Percentiles rank a stretch among this genome's conserved stretches.
Conservation (phyloP, 2,113 vertebrate genomes). For the Otus sunia region DNA sequence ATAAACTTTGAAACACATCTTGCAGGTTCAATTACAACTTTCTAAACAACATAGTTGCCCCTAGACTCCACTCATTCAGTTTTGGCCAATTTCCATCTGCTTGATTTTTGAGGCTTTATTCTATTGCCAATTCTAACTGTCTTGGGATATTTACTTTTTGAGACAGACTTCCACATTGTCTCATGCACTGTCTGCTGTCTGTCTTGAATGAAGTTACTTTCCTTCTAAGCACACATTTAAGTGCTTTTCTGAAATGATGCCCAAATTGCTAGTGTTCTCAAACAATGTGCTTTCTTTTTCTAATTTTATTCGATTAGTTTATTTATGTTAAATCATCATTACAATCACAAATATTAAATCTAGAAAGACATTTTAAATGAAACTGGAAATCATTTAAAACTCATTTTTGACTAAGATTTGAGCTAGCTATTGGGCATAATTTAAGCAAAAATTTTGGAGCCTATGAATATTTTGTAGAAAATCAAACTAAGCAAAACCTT, state of each 20-base stretch:
- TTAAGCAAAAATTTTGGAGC: not conserved
- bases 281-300: not conserved
- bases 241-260: constrained; percentile 61
- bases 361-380: not conserved
- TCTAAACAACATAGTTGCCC: not conserved
- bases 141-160: constrained; percentile 29
- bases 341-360: not conserved
- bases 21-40: not conserved
- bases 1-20: not conserved
- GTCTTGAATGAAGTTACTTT: not conserved
- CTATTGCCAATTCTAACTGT: constrained; percentile 22
- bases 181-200: constrained; percentile 26
- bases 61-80: not conserved
- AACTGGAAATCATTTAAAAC: not conserved
- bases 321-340: not conserved
- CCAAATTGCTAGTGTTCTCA: constrained; percentile 6
- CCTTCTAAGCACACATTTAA: constrained; percentile 17
- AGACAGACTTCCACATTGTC: constrained; percentile 29
- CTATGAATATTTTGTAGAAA: not conserved
- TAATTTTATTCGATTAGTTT: not conserved
- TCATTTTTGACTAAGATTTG: not conserved
- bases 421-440: not conserved
- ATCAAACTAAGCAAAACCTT: not conserved
- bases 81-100: not conserved
- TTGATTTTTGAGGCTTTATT: constrained; percentile 5